These are phyloP conservation scores for Molorchus minor DNA, from an alignment of 2,888 invertebrate species.

Conservation along the genomic window DNA sequence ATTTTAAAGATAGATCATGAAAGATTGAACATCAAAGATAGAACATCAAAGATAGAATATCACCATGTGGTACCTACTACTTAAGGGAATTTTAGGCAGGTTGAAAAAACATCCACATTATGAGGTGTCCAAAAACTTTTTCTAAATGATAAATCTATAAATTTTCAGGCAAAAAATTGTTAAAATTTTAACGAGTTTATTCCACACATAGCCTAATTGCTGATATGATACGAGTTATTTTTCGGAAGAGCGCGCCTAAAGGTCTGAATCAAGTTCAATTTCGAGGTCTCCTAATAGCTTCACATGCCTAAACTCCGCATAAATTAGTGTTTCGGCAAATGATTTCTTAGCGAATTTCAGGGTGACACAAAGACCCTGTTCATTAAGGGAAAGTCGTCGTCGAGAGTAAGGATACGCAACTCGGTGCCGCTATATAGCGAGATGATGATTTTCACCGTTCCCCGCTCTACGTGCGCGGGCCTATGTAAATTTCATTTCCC, in stretches of 20 bases:
- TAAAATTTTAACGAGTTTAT: no score
- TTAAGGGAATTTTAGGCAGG: no score
- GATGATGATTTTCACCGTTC: conserved; percentile 36
- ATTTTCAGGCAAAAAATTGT: no score
- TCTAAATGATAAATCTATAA: no score
- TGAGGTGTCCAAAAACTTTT: no score
- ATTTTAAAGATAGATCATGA: no score
- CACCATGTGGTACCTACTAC: no score
- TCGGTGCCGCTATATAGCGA: conserved; percentile 22
- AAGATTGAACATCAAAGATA: no score
- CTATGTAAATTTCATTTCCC: conserved; percentile 76
- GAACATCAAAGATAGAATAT: no score
- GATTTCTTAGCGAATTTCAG: conserved; percentile 24
- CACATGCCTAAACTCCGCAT: conserved; percentile 13
- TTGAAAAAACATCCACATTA: no score
- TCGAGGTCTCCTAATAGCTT: conserved; percentile 15
- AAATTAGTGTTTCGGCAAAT: conserved; percentile 25
- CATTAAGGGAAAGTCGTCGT: conserved; percentile 29
- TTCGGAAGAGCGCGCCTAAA: neutral
- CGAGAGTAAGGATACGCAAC: conserved; percentile 29
- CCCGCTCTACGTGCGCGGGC: conserved; percentile 55
- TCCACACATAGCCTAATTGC: no score
- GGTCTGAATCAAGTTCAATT: neutral
- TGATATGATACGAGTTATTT: neutral
- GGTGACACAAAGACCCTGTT: conserved; percentile 28